Base-by-base conservation (phyloP, 2,888 invertebrate species). In the Oligia strigilis region DNA sequence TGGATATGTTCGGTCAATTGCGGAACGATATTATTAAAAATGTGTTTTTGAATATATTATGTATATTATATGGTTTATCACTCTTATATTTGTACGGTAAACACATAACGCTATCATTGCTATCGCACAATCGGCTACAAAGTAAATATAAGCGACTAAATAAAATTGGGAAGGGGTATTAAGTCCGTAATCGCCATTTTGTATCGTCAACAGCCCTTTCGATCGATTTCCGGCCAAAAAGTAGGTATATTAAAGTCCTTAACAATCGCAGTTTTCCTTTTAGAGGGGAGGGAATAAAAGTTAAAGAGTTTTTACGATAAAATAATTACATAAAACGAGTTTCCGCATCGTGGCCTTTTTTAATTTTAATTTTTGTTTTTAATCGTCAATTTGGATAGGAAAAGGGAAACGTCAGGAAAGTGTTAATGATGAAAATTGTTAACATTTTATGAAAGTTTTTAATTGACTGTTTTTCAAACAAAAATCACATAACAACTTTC, bases 301-400 rank as follows among this genome's bases (percentile, higher is more conserved):
- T 55, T 55, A 19, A 58, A 67, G 23, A 1, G 19, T 6, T 79
- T 49, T 40, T 6, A 29, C 13, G 29, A 8, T 17, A 9, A 75
- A 69, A 62, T 69, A 55, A 80, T 73, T 29, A 46, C 0, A 14
- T 29, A 0, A 3, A 69, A 58, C 58, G 5, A 81, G 14, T 81
- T 81, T 58, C 46, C 62, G 62, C 46, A 55, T 46, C 60, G 58
- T 14, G 36, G 23, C 70, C 43, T 14, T 72, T 62, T n/a, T 36
- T 43, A 82, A 65, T 75, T 64, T 36, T 19, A 4, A 19, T 62
- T 72, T 40, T 75, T 70, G 17, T 66, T 81, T 75, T 49, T n/a
- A 36, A 65, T 36, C 14, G 36, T 52, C 23, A 72, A 77, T 77
- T 64, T 29, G 6, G 17, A 60, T 71, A 64, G 81, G 72, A 43